These are phyloP conservation scores for Laupala kohalensis DNA, from an alignment of 1,140 invertebrate genomes.

Conservation along the genomic window DNA sequence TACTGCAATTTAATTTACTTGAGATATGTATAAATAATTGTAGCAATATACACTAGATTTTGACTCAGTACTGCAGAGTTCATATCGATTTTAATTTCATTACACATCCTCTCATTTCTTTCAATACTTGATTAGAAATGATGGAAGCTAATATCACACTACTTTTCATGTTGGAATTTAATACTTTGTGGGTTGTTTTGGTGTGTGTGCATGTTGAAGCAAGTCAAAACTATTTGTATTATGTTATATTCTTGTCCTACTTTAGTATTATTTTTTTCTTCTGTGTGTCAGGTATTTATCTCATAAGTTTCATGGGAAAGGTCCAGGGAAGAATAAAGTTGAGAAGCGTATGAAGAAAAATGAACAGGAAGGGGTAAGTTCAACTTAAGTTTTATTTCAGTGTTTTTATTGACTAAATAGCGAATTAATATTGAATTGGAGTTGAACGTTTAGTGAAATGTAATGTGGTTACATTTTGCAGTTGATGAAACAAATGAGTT, in stretches of 20 bases:
- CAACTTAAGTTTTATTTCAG: conserved; percentile 1
- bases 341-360: conserved; percentile 94
- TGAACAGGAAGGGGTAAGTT: conserved; percentile 75
- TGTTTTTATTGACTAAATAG: conserved; percentile 9
- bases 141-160: too few relatives aligned
- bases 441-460: background rate
- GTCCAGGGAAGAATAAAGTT: conserved; percentile 95
- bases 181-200: too few relatives aligned
- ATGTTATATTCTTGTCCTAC: background rate
- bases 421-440: background rate
- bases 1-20: too few relatives aligned
- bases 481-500: conserved; percentile 97
- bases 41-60: too few relatives aligned
- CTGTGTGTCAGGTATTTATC: conserved; percentile 55
- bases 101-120: too few relatives aligned
- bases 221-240: too few relatives aligned
- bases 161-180: too few relatives aligned
- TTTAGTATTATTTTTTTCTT: background rate
- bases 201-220: too few relatives aligned
- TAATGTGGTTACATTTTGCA: conserved; percentile 28
- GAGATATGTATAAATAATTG: too few relatives aligned
- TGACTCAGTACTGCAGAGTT: too few relatives aligned
- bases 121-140: too few relatives aligned
- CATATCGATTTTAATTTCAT: too few relatives aligned
- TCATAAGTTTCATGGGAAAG: conserved; percentile 99